Conservation (phyloP, 2,888 invertebrate genomes). For the Iselma pallidipennis region DNA sequence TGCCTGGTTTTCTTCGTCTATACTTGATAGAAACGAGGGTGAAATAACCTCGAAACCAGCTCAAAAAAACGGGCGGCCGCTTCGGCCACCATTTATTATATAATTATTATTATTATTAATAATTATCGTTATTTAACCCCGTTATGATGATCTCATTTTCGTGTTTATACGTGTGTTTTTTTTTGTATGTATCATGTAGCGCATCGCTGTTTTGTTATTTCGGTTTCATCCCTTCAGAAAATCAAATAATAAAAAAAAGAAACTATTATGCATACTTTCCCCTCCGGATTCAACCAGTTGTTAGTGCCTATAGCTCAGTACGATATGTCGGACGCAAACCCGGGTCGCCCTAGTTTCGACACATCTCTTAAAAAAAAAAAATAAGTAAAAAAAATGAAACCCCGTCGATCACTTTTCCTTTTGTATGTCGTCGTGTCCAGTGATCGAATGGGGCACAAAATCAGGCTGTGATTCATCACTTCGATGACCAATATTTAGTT, state of each 20-base stretch:
- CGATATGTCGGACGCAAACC: conserved; percentile 41
- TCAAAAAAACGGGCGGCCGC: conserved; percentile 29
- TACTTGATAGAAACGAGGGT: neutral
- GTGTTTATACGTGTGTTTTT: conserved; percentile 49
- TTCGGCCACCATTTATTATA: conserved; percentile 29
- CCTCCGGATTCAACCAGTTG: conserved; percentile 54
- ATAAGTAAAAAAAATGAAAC: conserved; percentile 25
- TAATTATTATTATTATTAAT: conserved; percentile 38
- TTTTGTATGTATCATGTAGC: conserved; percentile 52
- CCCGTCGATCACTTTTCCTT: conserved; percentile 33
- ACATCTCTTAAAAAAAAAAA: conserved; percentile 15
- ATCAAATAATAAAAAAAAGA: neutral
- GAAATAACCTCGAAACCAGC: conserved; percentile 20
- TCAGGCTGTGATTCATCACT: conserved; percentile 60
- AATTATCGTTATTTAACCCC: conserved; percentile 45
- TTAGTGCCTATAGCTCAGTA: conserved; percentile 57
- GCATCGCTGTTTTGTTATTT: conserved; percentile 43
- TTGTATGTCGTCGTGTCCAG: conserved; percentile 27
- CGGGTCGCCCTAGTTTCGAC: conserved; percentile 42
- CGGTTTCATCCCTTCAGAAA: conserved; percentile 23
- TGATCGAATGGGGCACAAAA: conserved; percentile 53
- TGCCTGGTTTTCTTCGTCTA: neutral
- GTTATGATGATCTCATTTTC: conserved; percentile 54
- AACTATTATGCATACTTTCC: conserved; percentile 34
- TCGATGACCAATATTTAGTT: conserved; percentile 58